Evolutionary conservation across 2,113 vertebrate species (phyloP).

Genomic region (Podarcis muralis): DNA sequence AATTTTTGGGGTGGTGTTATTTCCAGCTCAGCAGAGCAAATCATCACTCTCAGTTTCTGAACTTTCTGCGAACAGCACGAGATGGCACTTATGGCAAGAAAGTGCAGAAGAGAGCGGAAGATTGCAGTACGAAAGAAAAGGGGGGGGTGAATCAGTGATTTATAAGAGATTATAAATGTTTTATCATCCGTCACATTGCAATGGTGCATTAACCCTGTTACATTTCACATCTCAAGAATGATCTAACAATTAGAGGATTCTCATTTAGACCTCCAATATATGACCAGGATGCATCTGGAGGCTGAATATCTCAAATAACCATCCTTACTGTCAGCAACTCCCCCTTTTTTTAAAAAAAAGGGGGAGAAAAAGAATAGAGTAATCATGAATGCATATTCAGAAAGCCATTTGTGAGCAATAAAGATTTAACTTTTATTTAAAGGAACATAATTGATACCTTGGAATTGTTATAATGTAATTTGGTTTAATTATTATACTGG

Average conservation of each 20-base stretch:
- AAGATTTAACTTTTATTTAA: slow-evolving; percentile 12
- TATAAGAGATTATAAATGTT: slow-evolving; percentile 20
- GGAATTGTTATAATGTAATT: not conserved
- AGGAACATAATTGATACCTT: not conserved
- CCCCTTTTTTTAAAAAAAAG: not conserved
- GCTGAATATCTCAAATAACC: slow-evolving; percentile 14
- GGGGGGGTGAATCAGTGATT: not conserved
- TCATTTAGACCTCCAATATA: slow-evolving; percentile 24
- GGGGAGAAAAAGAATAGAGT: not conserved
- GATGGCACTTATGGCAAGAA: slow-evolving; percentile 8
- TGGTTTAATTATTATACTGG: slow-evolving; percentile 2
- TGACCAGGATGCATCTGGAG: slow-evolving; percentile 19
- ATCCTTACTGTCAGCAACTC: slow-evolving; percentile 25
- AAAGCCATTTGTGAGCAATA: not conserved
- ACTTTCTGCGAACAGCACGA: not conserved
- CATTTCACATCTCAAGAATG: slow-evolving; percentile 27
- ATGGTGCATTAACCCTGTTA: slow-evolving; percentile 19
- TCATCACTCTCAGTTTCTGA: slow-evolving; percentile 3
- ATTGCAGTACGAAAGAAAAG: not conserved
- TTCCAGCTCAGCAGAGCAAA: not conserved
- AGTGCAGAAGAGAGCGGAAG: not conserved
- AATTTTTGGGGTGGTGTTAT: not conserved
- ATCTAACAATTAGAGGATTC: slow-evolving; percentile 24
- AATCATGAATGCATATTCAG: not conserved
- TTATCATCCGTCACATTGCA: slow-evolving; percentile 24